A percentile compares a stretch with the other conserved stretches of the same genome.
These are phyloP conservation scores for Kradibia gibbosae DNA, from an alignment of 1,140 invertebrate genomes.

Conservation along the genomic window DNA sequence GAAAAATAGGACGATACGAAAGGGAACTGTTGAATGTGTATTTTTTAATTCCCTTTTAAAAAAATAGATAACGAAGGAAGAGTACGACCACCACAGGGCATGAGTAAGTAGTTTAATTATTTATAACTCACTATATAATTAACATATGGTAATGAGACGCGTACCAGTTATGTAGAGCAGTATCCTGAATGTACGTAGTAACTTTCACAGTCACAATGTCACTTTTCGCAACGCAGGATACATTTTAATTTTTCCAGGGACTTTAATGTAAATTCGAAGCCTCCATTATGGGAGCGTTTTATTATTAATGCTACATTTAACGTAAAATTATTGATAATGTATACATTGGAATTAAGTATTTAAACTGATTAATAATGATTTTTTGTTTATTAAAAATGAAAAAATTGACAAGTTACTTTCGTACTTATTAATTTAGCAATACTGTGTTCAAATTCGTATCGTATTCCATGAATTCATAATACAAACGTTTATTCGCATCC, in stretches of 20 bases:
- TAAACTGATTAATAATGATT: too few relatives aligned
- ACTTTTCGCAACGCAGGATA: background rate
- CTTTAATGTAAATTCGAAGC: background rate
- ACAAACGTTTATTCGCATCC: too few relatives aligned
- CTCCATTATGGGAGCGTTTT: background rate
- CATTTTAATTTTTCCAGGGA: background rate
- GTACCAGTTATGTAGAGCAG: constrained; percentile 16
- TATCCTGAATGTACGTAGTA: background rate
- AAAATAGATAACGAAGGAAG: background rate
- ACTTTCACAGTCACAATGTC: constrained; percentile 8
- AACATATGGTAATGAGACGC: constrained; percentile 9
- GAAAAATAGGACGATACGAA: too few relatives aligned
- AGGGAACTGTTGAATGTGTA: too few relatives aligned
- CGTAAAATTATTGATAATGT: background rate
- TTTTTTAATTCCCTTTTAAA: background rate
- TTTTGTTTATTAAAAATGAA: too few relatives aligned
- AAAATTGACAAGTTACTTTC: too few relatives aligned
- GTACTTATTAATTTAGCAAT: too few relatives aligned
- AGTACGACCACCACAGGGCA: background rate
- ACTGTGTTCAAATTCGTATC: too few relatives aligned
- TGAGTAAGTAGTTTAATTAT: constrained; percentile 3
- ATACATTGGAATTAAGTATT: background rate
- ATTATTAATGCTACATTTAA: background rate
- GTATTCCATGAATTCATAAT: too few relatives aligned
- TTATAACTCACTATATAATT: background rate